Percentiles rank a stretch among this genome's conserved stretches.
These are phyloP conservation scores for Steinernema khuongi DNA, from an alignment of 1,140 invertebrate species.

Conservation along the genomic window DNA sequence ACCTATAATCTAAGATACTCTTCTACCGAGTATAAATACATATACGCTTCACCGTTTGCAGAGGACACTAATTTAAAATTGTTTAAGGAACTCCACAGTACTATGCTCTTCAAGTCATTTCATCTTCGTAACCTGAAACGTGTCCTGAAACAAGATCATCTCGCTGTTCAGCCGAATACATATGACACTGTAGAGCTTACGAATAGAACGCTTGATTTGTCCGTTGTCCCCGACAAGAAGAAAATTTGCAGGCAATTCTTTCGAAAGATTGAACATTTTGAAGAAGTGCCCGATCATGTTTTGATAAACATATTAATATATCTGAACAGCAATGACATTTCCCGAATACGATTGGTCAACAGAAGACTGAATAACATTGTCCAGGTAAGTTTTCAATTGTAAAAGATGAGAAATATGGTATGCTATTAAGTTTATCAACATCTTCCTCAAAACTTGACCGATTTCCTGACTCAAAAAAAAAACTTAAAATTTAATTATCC, in stretches of 20 bases:
- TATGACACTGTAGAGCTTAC: background rate
- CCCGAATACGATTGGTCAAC: background rate
- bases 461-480: too few species aligned
- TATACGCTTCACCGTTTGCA: background rate
- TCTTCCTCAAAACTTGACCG: too few species aligned
- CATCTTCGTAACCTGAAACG: conserved; percentile 1
- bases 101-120: background rate
- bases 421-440: too few species aligned
- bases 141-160: background rate
- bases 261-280: background rate
- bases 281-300: background rate
- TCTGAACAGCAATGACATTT: background rate
- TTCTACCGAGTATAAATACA: too few species aligned
- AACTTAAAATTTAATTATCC: too few species aligned
- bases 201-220: background rate
- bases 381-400: background rate
- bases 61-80: background rate
- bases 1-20: too few species aligned
- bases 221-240: background rate
- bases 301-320: background rate
- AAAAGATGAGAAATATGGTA: too few species aligned
- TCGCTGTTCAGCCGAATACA: background rate
- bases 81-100: too few species aligned
- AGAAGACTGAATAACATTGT: background rate
- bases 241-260: background rate